Conservation (phyloP, 2,888 invertebrate species). For the Hydropsyche betteni region DNA sequence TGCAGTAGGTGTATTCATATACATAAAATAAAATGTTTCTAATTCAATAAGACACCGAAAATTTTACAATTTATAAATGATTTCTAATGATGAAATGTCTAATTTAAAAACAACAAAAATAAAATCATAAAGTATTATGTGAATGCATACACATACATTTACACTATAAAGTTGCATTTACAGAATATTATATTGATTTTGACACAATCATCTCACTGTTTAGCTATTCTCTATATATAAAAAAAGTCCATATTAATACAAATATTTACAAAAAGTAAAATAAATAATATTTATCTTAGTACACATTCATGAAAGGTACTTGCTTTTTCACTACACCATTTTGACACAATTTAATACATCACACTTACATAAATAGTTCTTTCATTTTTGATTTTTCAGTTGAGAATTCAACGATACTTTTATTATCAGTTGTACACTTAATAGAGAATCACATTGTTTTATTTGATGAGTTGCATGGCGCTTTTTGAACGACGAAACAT, state of each 20-base stretch:
- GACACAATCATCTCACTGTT: no score
- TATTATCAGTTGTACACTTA: constrained; percentile 14
- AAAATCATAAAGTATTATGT: background rate
- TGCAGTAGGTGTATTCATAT: no score
- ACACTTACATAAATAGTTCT: constrained; percentile 1
- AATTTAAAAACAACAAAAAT: no score
- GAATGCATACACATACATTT: constrained; percentile 1
- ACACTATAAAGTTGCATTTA: background rate
- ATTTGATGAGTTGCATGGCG: constrained; percentile 67
- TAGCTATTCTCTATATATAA: no score
- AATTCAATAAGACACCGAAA: no score
- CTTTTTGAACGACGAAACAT: constrained; percentile 69
- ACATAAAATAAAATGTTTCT: no score
- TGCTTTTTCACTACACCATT: constrained; percentile 20
- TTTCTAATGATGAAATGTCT: no score
- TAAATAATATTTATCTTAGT: constrained; percentile 2
- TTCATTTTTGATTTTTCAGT: background rate
- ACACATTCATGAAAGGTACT: constrained; percentile 11
- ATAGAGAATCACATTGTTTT: constrained; percentile 52
- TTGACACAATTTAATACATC: constrained; percentile 23
- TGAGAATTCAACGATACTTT: background rate
- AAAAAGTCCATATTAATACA: background rate
- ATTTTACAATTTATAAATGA: no score
- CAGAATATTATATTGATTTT: no score
- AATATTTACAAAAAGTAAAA: constrained; percentile 18